Evolutionary conservation across 2,113 vertebrate species (phyloP), one percentile per base, ranked within the genome.

Genomic region (Onychostruthus taczanowskii): DNA sequence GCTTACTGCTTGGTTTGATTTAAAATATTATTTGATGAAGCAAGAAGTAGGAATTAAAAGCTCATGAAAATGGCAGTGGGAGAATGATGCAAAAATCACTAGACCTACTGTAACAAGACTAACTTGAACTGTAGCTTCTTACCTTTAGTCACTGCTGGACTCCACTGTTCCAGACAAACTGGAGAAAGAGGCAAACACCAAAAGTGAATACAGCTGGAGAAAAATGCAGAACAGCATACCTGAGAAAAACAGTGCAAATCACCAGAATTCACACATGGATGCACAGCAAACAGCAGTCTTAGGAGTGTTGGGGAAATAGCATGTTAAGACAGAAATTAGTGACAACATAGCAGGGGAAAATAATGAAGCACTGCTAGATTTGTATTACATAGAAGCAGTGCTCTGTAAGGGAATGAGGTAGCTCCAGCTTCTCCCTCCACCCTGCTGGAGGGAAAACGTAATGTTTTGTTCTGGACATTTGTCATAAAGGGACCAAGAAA

Each of bases 201-300:
- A 43, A 7, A 74, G 17, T 35, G 53, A 77, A 72, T 81, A 90
- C 31, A 74, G 59, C 61, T 39, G 61, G 49, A 39, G 76, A 81
- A 95, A 89, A 95, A 93, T 47, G 80, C 76, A 87, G 46, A 90
- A 27, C n/a, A 84, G 56, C 44, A 74, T 81, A 92, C 83, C 92
- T 95, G 80, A 80, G 77, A 56, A 79, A 90, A 95, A 79, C 79
- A 94, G 50, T 35, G 68, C 64, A 92, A 84, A 90, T 72, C 88
- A 90, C 93, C 96, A 75, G 64, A 93, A 94, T 93, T 78, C 90
- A 72, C 30, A 59, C 31, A 63, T 37, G 56, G 82, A 77, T 63
- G 88, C 20, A 61, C 5, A 63, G 87, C 11, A 80, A 94, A 82
- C 18, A 91, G 49, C 49, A 68, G 55, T 22, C 24, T 28, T 43